phyloP scores from a whole-genome alignment of 1,140 invertebrate genomes.

The Gyrodactylus bullatarudis region DNA sequence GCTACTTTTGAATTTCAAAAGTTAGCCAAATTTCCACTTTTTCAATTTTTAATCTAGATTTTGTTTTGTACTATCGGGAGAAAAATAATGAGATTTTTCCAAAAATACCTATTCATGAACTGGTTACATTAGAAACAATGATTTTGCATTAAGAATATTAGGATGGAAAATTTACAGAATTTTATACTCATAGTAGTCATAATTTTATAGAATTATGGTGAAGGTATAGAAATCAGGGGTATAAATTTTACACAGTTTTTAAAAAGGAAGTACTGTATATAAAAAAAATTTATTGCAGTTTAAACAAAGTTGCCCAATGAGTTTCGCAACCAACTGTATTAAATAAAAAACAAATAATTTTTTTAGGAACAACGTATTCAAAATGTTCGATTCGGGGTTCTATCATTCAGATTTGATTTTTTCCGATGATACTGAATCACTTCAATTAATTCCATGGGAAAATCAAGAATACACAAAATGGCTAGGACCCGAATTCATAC shows the following conservation, averaged over 20 bases:
- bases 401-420: conserved; percentile 18
- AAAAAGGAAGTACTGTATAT: neutral
- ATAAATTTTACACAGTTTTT: too few species aligned
- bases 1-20: neutral
- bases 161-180: neutral
- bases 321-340: neutral
- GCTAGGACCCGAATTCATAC: conserved; percentile 13
- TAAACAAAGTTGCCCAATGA: too few species aligned
- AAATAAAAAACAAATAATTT: conserved; percentile 4
- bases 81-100: too few species aligned
- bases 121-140: too few species aligned
- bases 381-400: conserved; percentile 17
- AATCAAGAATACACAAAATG: conserved; percentile 13
- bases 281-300: conserved; percentile 1
- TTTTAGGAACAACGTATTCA: conserved; percentile 16
- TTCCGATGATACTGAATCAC: conserved; percentile 15
- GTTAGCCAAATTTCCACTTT: too few species aligned
- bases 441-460: conserved; percentile 12
- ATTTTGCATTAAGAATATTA: too few species aligned
- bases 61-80: too few species aligned
- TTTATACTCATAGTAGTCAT: neutral
- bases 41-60: too few species aligned
- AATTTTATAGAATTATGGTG: neutral
- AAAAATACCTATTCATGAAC: too few species aligned
- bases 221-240: neutral